A percentile compares a stretch with the other conserved stretches of the same genome.
phyloP scores from a whole-genome alignment of 2,113 vertebrate species.

The Cairina moschata region DNA sequence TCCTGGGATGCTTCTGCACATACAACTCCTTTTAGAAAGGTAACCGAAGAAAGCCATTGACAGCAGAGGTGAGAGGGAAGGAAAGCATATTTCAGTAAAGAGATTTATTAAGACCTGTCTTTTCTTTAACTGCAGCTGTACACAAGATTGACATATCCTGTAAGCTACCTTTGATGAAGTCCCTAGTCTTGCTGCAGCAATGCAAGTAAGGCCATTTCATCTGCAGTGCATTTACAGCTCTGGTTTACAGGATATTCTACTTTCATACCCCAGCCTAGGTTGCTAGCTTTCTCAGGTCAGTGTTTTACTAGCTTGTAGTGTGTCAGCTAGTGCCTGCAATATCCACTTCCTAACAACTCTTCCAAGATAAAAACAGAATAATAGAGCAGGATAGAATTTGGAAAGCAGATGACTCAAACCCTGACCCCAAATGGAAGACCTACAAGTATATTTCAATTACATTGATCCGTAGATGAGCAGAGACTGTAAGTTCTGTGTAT shows the following conservation, averaged over 20 bases:
- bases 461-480: neutral
- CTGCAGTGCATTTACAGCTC: conserved; percentile 22
- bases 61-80: conserved; percentile 27
- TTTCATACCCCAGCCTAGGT: neutral
- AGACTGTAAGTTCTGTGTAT: neutral
- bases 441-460: neutral
- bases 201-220: conserved; percentile 25
- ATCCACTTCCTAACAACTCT: neutral
- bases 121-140: conserved; percentile 56
- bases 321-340: neutral
- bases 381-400: neutral
- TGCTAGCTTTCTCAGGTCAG: conserved; percentile 16
- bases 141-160: conserved; percentile 44
- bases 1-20: neutral
- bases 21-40: neutral
- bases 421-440: neutral
- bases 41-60: neutral
- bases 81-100: conserved; percentile 22
- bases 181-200: conserved; percentile 4
- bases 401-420: neutral
- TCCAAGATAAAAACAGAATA: neutral
- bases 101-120: conserved; percentile 48
- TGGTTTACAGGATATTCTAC: conserved; percentile 11
- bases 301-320: conserved; percentile 17
- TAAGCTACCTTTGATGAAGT: conserved; percentile 39